Conservation (phyloP, 1,140 invertebrate genomes). For the Hyposmocoma kahamanoa region DNA sequence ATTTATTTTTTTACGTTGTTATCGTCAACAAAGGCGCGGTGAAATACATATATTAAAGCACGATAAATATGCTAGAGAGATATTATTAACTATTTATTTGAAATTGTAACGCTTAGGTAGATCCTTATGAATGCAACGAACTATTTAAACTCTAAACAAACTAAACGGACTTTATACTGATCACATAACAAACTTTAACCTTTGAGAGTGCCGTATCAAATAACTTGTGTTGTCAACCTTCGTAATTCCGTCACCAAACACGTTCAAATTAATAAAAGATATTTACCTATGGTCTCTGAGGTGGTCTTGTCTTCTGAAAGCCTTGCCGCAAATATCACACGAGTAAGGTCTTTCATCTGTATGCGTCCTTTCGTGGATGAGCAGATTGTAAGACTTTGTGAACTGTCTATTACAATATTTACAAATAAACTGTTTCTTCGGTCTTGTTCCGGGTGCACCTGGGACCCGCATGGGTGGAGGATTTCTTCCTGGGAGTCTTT, state of each 20-base stretch:
- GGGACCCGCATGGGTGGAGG: slow-evolving; percentile 74
- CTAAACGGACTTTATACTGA: no score
- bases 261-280: slow-evolving; percentile 13
- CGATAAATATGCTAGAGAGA: slow-evolving; percentile 49
- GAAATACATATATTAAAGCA: slow-evolving; percentile 56
- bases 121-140: no score
- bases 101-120: no score
- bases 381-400: slow-evolving; percentile 96
- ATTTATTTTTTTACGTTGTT: slow-evolving; percentile 49
- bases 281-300: slow-evolving; percentile 90
- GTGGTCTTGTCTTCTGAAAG: slow-evolving; percentile 95
- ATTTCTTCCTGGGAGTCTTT: slow-evolving; percentile 63
- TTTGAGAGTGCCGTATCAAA: no score
- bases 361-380: slow-evolving; percentile 96
- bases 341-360: slow-evolving; percentile 96
- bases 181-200: no score
- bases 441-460: slow-evolving; percentile 76
- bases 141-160: no score
- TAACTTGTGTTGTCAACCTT: slow-evolving; percentile 20
- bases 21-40: slow-evolving; percentile 53
- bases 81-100: no score
- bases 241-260: slow-evolving; percentile 20
- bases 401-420: slow-evolving; percentile 96
- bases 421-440: slow-evolving; percentile 97
- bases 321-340: slow-evolving; percentile 96